Evolutionary conservation across 2,797 vertebrate genomes (phyloP).

Genomic region (Ctenosaura bakeri): DNA sequence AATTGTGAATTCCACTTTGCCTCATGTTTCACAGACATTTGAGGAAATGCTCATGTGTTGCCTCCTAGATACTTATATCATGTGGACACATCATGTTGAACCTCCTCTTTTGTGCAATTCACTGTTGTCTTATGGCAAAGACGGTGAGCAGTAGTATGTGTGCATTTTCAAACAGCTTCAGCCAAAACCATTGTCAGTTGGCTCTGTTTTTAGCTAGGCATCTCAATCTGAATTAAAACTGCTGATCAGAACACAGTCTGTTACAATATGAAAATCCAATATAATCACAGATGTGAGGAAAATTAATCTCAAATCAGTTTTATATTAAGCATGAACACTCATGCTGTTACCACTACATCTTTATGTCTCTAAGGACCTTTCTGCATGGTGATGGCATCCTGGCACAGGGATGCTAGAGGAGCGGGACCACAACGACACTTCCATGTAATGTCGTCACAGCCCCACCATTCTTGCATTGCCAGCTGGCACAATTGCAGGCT

Average conservation of each 20-base stretch:
- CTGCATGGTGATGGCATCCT: no score
- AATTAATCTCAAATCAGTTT: not conserved
- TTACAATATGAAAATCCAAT: not conserved
- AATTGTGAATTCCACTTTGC: constrained; percentile 18
- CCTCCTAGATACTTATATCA: constrained; percentile 15
- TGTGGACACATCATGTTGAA: not conserved
- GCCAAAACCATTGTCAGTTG: constrained; percentile 1
- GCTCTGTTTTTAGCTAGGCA: not conserved
- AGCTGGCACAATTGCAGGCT: no score
- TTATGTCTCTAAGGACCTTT: not conserved
- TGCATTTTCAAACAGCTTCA: constrained; percentile 5
- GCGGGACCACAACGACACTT: no score
- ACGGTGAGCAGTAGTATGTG: not conserved
- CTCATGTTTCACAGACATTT: constrained; percentile 8
- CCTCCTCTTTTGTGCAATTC: constrained; percentile 8
- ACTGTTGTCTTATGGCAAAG: constrained; percentile 1
- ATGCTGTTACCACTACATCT: not conserved
- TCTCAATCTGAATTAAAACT: not conserved
- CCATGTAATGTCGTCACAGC: no score
- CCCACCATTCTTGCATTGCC: no score
- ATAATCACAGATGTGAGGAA: not conserved
- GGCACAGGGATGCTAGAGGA: no score
- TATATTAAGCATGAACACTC: not conserved
- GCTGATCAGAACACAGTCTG: not conserved
- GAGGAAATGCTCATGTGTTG: constrained; percentile 23